phyloP scores from a whole-genome alignment of 92 coral and sea anemone genomes.

The Heliopora coerulea region DNA sequence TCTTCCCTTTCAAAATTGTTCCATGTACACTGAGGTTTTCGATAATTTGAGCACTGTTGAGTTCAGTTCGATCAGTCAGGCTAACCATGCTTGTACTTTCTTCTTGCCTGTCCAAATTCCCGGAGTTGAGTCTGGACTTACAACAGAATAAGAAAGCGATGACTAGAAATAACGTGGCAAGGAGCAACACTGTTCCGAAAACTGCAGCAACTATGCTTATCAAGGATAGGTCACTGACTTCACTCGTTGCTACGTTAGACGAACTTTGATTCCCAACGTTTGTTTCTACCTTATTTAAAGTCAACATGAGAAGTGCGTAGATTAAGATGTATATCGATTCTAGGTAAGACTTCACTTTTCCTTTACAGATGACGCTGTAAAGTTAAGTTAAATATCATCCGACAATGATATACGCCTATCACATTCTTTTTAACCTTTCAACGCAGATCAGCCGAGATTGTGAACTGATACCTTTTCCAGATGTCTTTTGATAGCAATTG shows the following conservation, averaged over 20 bases:
- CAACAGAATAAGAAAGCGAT: slow-evolving; percentile 28
- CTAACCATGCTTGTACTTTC: slow-evolving; percentile 35
- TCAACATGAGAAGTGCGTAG: slow-evolving; percentile 9
- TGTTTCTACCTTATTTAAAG: background rate
- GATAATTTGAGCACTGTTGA: slow-evolving; percentile 29
- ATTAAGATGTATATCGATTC: background rate
- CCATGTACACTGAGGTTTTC: slow-evolving; percentile 12
- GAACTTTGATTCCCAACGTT: slow-evolving; percentile 12
- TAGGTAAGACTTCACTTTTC: too few species aligned
- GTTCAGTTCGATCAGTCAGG: slow-evolving; percentile 20
- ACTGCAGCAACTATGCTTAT: slow-evolving; percentile 18
- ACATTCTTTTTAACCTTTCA: slow-evolving; percentile 23
- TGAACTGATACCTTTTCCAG: slow-evolving; percentile 6
- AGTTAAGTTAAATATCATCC: background rate
- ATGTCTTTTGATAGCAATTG: too few species aligned
- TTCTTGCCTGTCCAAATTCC: slow-evolving; percentile 7
- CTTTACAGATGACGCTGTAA: too few species aligned
- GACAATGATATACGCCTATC: background rate
- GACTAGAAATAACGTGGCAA: slow-evolving; percentile 12
- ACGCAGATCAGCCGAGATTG: slow-evolving; percentile 29
- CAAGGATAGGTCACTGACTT: background rate
- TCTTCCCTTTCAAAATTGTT: slow-evolving; percentile 15
- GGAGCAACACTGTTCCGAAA: slow-evolving; percentile 18
- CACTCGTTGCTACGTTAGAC: background rate
- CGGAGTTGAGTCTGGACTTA: slow-evolving; percentile 11